Conservation (phyloP, 2,888 invertebrate species). For the Epirrita christyi region DNA sequence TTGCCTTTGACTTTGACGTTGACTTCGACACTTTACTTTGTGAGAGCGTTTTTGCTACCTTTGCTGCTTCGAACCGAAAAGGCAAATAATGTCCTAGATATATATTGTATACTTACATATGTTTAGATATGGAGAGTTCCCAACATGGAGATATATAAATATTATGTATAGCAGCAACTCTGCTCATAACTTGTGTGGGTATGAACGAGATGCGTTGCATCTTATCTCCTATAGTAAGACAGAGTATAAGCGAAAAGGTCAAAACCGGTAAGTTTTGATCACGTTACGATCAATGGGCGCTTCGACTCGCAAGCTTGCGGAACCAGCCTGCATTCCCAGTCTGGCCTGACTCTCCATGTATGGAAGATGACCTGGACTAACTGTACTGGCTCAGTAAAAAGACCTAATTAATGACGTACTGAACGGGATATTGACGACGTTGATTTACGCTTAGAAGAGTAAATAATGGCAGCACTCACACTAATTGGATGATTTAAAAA, state of each 20-base stretch:
- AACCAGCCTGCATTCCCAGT: conserved; percentile 65
- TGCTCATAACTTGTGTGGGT: too few relatives aligned
- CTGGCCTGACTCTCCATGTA: conserved; percentile 69
- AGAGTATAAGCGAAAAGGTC: conserved; percentile 6
- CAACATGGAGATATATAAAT: too few relatives aligned
- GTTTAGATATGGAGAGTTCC: too few relatives aligned
- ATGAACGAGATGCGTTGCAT: neutral
- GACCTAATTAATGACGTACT: conserved; percentile 58
- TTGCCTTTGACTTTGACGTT: too few relatives aligned
- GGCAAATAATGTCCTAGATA: too few relatives aligned
- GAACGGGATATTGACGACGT: conserved; percentile 47
- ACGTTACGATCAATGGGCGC: conserved; percentile 34
- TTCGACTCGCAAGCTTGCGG: conserved; percentile 31
- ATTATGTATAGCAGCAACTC: too few relatives aligned
- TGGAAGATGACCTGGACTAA: conserved; percentile 69
- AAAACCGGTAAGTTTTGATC: conserved; percentile 44
- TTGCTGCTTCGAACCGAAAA: too few relatives aligned
- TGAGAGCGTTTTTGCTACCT: too few relatives aligned
- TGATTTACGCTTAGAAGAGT: conserved; percentile 40
- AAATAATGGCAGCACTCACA: conserved; percentile 28
- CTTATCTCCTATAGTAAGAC: neutral
- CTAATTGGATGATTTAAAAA: conserved; percentile 39
- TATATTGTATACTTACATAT: too few relatives aligned
- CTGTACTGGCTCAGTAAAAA: conserved; percentile 67
- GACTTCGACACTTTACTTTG: too few relatives aligned